A percentile compares a stretch with the other conserved stretches of the same genome.
These are phyloP conservation scores for Iguana delicatissima DNA, from an alignment of 2,797 vertebrate genomes.

Conservation along the genomic window DNA sequence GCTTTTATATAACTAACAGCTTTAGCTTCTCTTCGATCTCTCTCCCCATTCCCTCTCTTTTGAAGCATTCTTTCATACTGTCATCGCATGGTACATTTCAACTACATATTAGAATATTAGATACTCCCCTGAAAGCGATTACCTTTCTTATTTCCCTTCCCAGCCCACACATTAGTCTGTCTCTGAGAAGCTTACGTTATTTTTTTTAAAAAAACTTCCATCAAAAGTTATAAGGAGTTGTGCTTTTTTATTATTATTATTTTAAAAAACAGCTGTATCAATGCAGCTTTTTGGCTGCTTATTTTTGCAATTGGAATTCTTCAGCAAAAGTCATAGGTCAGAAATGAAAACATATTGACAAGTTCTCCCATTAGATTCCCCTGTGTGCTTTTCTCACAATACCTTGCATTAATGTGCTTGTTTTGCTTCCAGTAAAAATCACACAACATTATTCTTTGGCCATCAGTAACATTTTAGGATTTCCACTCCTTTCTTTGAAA, in stretches of 20 bases:
- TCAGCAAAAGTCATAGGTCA: slow-evolving; percentile 20
- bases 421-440: slow-evolving; percentile 35
- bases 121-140: slow-evolving; percentile 30
- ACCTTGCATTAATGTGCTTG: slow-evolving; percentile 17
- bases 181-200: slow-evolving; percentile 7
- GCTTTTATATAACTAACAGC: not conserved
- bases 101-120: slow-evolving; percentile 29
- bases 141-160: slow-evolving; percentile 32
- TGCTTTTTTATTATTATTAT: not conserved
- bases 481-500: slow-evolving; percentile 4
- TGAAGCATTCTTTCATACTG: slow-evolving; percentile 19
- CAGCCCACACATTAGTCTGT: slow-evolving; percentile 10
- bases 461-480: slow-evolving; percentile 14
- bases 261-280: not conserved
- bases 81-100: not conserved
- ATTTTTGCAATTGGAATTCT: not conserved
- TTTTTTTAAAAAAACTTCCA: slow-evolving; percentile 32
- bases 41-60: not conserved
- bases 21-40: not conserved
- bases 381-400: not conserved
- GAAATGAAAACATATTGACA: slow-evolving; percentile 16
- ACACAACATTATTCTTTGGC: slow-evolving; percentile 8
- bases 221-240: not conserved
- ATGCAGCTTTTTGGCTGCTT: not conserved
- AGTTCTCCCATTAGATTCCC: not conserved